Evolutionary conservation across 2,797 vertebrate genomes (phyloP), one percentile per base, ranked within the genome.

Genomic region (Coranthus polyacanthus): DNA sequence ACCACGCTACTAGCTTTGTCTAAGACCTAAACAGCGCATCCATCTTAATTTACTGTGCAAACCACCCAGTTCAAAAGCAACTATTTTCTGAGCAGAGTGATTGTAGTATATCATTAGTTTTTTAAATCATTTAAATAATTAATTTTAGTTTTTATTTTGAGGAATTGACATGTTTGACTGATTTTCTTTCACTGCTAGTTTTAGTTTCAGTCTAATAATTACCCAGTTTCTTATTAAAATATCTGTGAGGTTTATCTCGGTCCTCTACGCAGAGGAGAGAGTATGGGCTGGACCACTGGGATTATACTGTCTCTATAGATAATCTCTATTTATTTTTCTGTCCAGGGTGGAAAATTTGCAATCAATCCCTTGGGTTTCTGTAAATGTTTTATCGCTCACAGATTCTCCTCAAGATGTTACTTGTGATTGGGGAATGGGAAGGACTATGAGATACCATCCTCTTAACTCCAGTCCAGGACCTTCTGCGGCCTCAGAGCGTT

Each of bases 311-410:
- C 92, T 88, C 79, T 59, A 37, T 42, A 86, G 90, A 93, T 92
- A 89, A 92, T 88, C 88, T 87, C 29, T 92, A 89, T 94, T 93
- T 93, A 90, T 92, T 90, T 92, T 91, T 86, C 80, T 82, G 85
- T 86, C 82, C 86, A 90, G 89, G 87, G 82, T 88, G 87, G 89
- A 92, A 93, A 92, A 92, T 88, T 85, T 88, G 72, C 68, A 70
- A 76, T 69, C 9, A 78, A 91, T 89, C 90, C 87, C 87, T 49
- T 0, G 67, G 81, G 87, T 62, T 62, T 76, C 47, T 68, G 52
- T 47, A 65, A 87, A 84, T 90, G 87, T 89, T 84, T 91, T 90
- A 92, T 93, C 87, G 61, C 64, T 63, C 47, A 16, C 32, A 88
- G 83, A 91, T 87, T 71, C 58, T 76, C 71, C 78, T 41, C 9